Percentiles rank a stretch among this genome's conserved stretches.
These are phyloP conservation scores for Trichogramma pretiosum DNA, from an alignment of 1,140 invertebrate genomes.

Conservation along the genomic window DNA sequence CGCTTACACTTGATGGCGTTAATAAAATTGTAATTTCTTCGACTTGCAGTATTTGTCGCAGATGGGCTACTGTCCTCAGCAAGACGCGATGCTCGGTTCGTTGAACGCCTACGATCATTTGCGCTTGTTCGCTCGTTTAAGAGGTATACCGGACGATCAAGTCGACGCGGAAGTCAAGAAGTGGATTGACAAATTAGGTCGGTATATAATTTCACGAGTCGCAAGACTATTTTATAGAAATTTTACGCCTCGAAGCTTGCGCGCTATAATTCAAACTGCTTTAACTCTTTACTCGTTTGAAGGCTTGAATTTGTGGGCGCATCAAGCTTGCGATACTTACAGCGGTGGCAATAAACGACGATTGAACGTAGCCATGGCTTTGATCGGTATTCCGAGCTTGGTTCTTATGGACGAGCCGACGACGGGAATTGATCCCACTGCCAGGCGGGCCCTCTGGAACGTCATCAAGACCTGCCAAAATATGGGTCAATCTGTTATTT, in stretches of 20 bases:
- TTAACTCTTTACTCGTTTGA: constrained; percentile 11
- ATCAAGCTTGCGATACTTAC: constrained; percentile 49
- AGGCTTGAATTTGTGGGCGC: constrained; percentile 39
- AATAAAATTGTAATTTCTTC: no score
- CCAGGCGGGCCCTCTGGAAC: constrained; percentile 70
- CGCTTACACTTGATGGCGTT: not conserved
- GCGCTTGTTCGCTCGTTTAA: constrained; percentile 54
- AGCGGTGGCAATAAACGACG: constrained; percentile 94
- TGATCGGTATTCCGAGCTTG: constrained; percentile 68
- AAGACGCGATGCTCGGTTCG: constrained; percentile 60
- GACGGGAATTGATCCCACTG: constrained; percentile 74
- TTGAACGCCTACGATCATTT: constrained; percentile 64
- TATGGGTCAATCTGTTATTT: constrained; percentile 60
- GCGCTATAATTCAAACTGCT: no score
- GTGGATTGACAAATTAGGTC: constrained; percentile 44
- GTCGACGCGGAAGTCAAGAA: constrained; percentile 44
- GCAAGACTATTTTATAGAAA: not conserved
- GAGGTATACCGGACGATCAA: constrained; percentile 51
- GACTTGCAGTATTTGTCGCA: constrained; percentile 43
- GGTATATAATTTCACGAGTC: constrained; percentile 1
- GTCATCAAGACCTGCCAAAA: constrained; percentile 53
- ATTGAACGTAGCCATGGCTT: constrained; percentile 83
- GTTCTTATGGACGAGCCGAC: constrained; percentile 69
- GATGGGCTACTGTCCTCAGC: constrained; percentile 63
- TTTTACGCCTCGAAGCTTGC: not conserved